Evolutionary conservation across 2,797 vertebrate species (phyloP).

Genomic region (Neoniphon sammara): DNA sequence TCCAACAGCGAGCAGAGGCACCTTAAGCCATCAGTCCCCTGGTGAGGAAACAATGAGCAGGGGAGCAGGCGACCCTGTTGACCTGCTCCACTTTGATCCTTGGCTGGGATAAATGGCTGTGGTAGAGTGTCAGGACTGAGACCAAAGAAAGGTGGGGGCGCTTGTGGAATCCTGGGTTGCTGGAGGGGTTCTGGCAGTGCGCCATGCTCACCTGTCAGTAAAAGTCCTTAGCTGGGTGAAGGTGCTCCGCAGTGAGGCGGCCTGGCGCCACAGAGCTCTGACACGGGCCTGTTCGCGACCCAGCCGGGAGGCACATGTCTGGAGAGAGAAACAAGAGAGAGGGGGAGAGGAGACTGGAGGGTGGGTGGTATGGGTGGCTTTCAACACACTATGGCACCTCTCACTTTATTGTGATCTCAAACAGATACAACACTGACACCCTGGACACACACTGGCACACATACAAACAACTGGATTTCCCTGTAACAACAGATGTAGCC

Average conservation of each 20-base stretch:
- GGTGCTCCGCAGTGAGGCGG: slow-evolving; percentile 82
- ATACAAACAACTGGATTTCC: slow-evolving; percentile 77
- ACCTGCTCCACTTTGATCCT: slow-evolving; percentile 78
- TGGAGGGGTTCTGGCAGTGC: slow-evolving; percentile 65
- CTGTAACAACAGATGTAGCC: slow-evolving; percentile 78
- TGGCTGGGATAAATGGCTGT: slow-evolving; percentile 60
- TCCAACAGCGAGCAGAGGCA: slow-evolving; percentile 63
- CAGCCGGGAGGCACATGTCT: slow-evolving; percentile 74
- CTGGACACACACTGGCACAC: slow-evolving; percentile 65
- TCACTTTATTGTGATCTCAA: slow-evolving; percentile 68
- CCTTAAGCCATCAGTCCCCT: slow-evolving; percentile 63
- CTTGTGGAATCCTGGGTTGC: slow-evolving; percentile 52
- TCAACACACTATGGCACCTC: slow-evolving; percentile 58
- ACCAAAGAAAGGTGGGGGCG: slow-evolving; percentile 48
- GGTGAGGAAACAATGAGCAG: slow-evolving; percentile 64
- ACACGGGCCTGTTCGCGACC: slow-evolving; percentile 79
- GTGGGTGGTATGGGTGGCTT: slow-evolving; percentile 40
- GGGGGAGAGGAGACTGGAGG: slow-evolving; percentile 23
- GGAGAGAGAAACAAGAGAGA: slow-evolving; percentile 51
- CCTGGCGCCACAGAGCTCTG: slow-evolving; percentile 87
- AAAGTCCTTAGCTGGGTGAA: slow-evolving; percentile 85
- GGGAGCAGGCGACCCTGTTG: slow-evolving; percentile 62
- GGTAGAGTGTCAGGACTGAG: slow-evolving; percentile 51
- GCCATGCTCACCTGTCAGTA: slow-evolving; percentile 85
- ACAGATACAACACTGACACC: slow-evolving; percentile 66